A percentile compares a stretch with the other conserved stretches of the same genome.
phyloP scores from a whole-genome alignment of 1,140 invertebrate genomes.

The Dryas iulia region DNA sequence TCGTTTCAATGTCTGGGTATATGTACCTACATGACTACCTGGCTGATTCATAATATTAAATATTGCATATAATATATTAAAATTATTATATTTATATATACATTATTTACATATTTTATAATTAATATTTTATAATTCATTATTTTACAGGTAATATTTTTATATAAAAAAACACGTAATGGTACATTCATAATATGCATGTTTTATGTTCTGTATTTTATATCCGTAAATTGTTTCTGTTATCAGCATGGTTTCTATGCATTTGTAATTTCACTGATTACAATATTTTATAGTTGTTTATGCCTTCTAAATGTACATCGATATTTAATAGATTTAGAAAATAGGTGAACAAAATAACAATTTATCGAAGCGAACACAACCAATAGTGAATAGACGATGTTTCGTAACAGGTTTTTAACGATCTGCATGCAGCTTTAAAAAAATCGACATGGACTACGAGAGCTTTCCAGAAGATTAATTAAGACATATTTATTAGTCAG shows the following conservation, averaged over 20 bases:
- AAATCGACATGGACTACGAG: background rate
- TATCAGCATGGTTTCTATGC: background rate
- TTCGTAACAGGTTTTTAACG: constrained; percentile 7
- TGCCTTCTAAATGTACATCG: background rate
- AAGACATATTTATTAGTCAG: background rate
- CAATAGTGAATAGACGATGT: background rate
- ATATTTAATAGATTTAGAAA: background rate
- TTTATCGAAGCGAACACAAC: background rate
- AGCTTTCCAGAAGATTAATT: background rate
- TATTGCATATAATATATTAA: no score
- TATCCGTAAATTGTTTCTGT: background rate
- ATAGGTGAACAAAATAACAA: background rate
- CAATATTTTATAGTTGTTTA: background rate
- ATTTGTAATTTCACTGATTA: constrained; percentile 1
- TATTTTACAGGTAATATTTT: background rate
- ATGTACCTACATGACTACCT: no score
- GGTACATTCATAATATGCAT: background rate
- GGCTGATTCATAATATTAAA: no score
- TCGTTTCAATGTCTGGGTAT: background rate
- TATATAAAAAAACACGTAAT: no score
- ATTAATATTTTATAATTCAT: background rate
- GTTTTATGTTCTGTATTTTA: background rate
- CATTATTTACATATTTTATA: background rate
- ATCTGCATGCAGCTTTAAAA: background rate
- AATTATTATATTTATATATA: no score